A percentile compares a stretch with the other conserved stretches of the same genome.
Conservation (phyloP, 2,888 invertebrate genomes). For the Lucinisca nassula region DNA sequence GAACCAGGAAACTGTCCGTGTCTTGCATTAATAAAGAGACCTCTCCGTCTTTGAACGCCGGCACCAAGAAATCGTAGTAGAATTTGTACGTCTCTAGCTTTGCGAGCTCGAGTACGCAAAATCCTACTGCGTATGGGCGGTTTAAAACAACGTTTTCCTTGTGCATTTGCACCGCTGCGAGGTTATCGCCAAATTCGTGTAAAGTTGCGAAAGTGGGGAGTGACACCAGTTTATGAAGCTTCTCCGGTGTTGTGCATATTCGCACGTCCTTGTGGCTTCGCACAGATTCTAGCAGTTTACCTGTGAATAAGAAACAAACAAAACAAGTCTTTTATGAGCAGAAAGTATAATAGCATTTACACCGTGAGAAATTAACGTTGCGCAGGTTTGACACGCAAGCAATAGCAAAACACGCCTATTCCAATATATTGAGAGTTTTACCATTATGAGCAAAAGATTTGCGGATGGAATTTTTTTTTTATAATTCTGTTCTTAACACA, state of each 20-base stretch:
- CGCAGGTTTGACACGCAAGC: no score
- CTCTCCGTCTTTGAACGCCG: not conserved
- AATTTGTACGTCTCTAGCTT: not conserved
- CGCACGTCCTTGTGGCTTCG: not conserved
- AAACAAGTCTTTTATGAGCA: no score
- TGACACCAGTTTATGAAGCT: not conserved
- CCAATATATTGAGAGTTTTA: no score
- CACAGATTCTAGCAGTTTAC: not conserved
- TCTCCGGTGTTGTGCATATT: not conserved
- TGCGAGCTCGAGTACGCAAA: not conserved
- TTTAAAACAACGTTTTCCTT: not conserved
- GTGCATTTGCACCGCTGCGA: constrained; percentile 1
- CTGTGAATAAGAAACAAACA: not conserved
- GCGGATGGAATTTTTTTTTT: no score
- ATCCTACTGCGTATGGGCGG: not conserved
- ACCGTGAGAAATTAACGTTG: no score
- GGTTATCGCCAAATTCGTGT: not conserved
- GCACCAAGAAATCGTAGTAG: not conserved
- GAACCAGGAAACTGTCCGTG: not conserved
- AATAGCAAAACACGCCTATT: no score
- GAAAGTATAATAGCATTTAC: no score
- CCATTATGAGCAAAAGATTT: no score
- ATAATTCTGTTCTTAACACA: no score
- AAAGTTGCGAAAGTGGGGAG: not conserved
- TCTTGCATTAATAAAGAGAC: not conserved